Conservation (phyloP, 2,888 invertebrate genomes). For the Drosophila paranaensis region DNA sequence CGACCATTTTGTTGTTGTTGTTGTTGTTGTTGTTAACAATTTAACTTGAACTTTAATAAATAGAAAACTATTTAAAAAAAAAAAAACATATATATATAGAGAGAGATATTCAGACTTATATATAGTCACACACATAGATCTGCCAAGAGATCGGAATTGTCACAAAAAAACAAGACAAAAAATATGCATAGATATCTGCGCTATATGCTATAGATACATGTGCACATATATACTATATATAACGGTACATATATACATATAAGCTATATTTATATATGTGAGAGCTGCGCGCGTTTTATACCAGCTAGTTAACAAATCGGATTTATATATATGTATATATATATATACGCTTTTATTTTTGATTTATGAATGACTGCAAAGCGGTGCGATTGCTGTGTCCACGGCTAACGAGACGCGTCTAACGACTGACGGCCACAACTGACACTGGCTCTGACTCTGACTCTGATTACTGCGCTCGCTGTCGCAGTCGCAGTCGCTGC, state of each 20-base stretch:
- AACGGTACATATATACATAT: slow-evolving; percentile 9
- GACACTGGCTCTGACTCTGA: slow-evolving; percentile 36
- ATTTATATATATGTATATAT: slow-evolving; percentile 17
- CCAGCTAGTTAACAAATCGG: slow-evolving; percentile 34
- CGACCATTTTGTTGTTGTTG: slow-evolving; percentile 89
- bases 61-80: slow-evolving; percentile 53
- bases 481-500: slow-evolving; percentile 26
- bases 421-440: slow-evolving; percentile 49
- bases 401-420: slow-evolving; percentile 65
- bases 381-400: slow-evolving; percentile 48
- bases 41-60: slow-evolving; percentile 13
- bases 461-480: slow-evolving; percentile 34
- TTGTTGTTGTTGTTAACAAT: slow-evolving; percentile 23
- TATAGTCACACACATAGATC: slow-evolving; percentile 4
- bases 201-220: slow-evolving; percentile 33
- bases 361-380: slow-evolving; percentile 18
- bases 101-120: slow-evolving; percentile 9
- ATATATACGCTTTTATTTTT: slow-evolving; percentile 15
- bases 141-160: slow-evolving; percentile 33
- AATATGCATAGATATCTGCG: slow-evolving; percentile 24
- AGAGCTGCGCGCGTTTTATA: slow-evolving; percentile 32
- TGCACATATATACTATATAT: slow-evolving; percentile 1
- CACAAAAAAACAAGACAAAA: slow-evolving; percentile 57
- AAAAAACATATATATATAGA: slow-evolving; percentile 9
- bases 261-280: slow-evolving; percentile 28